A percentile compares a stretch with the other conserved stretches of the same genome.
Evolutionary conservation across 53 echinoderm and acorn worm genomes (phyloP).

Genomic region (Echinometra lucunter): DNA sequence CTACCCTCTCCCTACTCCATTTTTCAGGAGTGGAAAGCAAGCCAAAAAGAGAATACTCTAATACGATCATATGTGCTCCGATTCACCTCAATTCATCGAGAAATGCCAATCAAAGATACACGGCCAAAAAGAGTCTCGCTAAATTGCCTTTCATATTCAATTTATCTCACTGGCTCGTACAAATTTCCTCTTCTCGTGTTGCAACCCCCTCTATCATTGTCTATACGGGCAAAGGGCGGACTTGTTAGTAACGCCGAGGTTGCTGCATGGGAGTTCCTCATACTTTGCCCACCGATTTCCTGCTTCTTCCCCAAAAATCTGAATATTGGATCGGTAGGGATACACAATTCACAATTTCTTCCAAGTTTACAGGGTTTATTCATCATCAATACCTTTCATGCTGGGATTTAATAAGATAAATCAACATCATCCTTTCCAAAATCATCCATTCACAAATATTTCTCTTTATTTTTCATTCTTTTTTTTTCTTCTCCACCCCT

Average conservation of each 20-base stretch:
- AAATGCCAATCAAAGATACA: slow-evolving; percentile 44
- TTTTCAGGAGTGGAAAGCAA: neutral
- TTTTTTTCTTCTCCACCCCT: neutral
- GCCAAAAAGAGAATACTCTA: slow-evolving; percentile 1
- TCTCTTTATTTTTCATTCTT: neutral
- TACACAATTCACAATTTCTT: neutral
- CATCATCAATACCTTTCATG: neutral
- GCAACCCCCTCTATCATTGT: neutral
- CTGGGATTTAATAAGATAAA: neutral
- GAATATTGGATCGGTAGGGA: neutral
- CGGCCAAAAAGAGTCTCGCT: slow-evolving; percentile 38
- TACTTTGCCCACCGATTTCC: neutral
- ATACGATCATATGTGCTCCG: slow-evolving; percentile 65
- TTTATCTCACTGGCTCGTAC: slow-evolving; percentile 35
- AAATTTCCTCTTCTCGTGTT: slow-evolving; percentile 38
- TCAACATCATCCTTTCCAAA: neutral
- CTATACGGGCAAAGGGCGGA: neutral
- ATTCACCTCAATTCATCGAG: slow-evolving; percentile 40
- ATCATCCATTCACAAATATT: neutral
- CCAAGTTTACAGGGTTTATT: neutral
- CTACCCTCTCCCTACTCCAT: neutral
- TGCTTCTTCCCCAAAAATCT: neutral
- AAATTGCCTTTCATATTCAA: slow-evolving; percentile 65
- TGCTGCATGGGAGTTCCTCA: neutral
- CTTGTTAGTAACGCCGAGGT: neutral